These are phyloP conservation scores for Pungitius pungitius DNA, from an alignment of 2,113 vertebrate genomes.

Conservation along the genomic window DNA sequence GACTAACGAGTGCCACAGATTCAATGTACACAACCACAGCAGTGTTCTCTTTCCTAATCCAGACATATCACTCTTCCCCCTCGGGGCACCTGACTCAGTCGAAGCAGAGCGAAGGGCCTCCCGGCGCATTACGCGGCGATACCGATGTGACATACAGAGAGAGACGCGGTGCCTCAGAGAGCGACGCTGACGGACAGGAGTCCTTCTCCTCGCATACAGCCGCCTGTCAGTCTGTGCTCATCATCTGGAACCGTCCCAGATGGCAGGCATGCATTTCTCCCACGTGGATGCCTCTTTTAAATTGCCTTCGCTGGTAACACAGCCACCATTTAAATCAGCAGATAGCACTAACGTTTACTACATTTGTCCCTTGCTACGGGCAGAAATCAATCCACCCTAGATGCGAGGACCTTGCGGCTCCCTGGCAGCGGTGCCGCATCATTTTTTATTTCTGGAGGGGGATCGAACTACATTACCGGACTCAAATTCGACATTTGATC, in stretches of 20 bases:
- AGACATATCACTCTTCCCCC: slow-evolving; percentile 36
- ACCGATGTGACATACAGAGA: slow-evolving; percentile 65
- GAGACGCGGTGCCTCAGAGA: slow-evolving; percentile 54
- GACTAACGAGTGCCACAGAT: slow-evolving; percentile 19
- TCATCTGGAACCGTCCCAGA: slow-evolving; percentile 51
- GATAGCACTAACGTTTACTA: slow-evolving; percentile 36
- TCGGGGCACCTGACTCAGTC: slow-evolving; percentile 41
- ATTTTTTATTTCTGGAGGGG: neutral
- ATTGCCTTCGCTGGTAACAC: slow-evolving; percentile 5
- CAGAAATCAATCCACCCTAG: slow-evolving; percentile 15
- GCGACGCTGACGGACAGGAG: slow-evolving; percentile 45
- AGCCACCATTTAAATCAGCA: slow-evolving; percentile 21
- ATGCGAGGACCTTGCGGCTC: neutral
- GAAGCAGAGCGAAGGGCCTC: slow-evolving; percentile 33
- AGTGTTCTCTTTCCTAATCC: slow-evolving; percentile 35
- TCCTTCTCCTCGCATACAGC: slow-evolving; percentile 40
- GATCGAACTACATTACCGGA: neutral
- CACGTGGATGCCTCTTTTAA: slow-evolving; percentile 19
- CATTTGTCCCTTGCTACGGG: neutral
- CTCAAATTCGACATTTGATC: slow-evolving; percentile 9
- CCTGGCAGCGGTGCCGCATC: neutral
- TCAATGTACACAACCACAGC: slow-evolving; percentile 24
- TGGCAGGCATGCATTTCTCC: slow-evolving; percentile 27
- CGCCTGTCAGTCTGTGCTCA: slow-evolving; percentile 59
- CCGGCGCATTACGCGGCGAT: slow-evolving; percentile 45